Evolutionary conservation across 1,140 invertebrate species (phyloP).

Genomic region (Coenobita brevimanus): DNA sequence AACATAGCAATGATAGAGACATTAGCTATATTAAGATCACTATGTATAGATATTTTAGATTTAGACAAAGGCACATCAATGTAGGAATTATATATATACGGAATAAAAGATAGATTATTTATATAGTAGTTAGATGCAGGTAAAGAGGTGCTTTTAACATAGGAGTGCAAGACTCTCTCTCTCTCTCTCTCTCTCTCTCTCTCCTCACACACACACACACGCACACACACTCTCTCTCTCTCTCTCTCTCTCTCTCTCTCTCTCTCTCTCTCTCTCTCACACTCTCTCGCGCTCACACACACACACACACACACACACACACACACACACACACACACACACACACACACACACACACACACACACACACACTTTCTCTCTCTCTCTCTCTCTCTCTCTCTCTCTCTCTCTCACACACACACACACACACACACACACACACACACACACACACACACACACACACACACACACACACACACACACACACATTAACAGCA

Average conservation of each 20-base stretch:
- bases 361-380: neutral
- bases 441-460: neutral
- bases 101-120: no score
- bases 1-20: no score
- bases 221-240: neutral
- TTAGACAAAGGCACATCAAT: no score
- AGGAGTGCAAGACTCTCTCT: neutral
- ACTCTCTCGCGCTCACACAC: neutral
- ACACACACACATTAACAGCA: no score
- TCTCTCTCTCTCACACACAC: neutral
- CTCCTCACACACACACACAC: neutral
- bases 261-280: neutral
- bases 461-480: neutral
- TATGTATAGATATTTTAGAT: no score
- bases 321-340: neutral
- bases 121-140: no score
- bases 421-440: neutral
- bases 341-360: neutral
- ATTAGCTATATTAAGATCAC: no score
- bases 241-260: neutral
- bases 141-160: neutral
- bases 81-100: no score
- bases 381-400: slow-evolving; percentile 1
- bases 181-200: neutral
- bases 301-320: neutral